Evolutionary conservation across 2,888 invertebrate species (phyloP), one percentile per base, ranked within the genome.

Genomic region (Nysson spinosus): DNA sequence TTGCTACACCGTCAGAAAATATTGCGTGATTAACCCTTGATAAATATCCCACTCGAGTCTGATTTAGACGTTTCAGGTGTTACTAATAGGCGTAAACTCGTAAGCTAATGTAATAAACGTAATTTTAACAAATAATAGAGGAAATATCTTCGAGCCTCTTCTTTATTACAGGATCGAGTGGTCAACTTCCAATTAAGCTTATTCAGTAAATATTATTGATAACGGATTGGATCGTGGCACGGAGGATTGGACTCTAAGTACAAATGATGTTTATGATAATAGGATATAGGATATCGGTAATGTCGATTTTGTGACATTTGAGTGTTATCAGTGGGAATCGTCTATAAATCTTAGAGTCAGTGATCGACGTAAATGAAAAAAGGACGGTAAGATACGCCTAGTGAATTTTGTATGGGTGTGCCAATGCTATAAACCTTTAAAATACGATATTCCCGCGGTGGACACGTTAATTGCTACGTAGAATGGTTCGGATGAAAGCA

Each of bases 381-480:
- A 35, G 12, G 30, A 32, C 12, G 44, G 44, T 32, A 42, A 51
- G 49, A 39, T 56, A 60, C 30, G 60, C 51, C 68, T 66, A 77
- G 83, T 66, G 76, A 84, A 85, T 83, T 85, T 83, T 77, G 80
- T 80, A 80, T 84, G 82, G 85, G 85, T 84, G 85, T 85, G 79
- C 70, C 83, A 68, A 72, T 78, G 80, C 80, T 77, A 82, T 84
- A 84, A 85, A 84, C 73, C 82, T 58, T 83, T 80, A 83, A 84
- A 84, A 84, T 84, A 84, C 81, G 85, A 84, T 83, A 83, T 82
- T 83, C 78, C 80, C 77, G 75, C 68, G 73, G 83, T 81, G 80
- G 81, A 85, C 83, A 85, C 80, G 83, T 84, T 85, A 85, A 85
- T 84, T 85, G 84, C 84, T 82, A 82, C 77, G 82, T 83, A 77